Evolutionary conservation across 1,140 invertebrate species (phyloP), one percentile per base, ranked within the genome.

Genomic region (Tetragnatha versicolor): DNA sequence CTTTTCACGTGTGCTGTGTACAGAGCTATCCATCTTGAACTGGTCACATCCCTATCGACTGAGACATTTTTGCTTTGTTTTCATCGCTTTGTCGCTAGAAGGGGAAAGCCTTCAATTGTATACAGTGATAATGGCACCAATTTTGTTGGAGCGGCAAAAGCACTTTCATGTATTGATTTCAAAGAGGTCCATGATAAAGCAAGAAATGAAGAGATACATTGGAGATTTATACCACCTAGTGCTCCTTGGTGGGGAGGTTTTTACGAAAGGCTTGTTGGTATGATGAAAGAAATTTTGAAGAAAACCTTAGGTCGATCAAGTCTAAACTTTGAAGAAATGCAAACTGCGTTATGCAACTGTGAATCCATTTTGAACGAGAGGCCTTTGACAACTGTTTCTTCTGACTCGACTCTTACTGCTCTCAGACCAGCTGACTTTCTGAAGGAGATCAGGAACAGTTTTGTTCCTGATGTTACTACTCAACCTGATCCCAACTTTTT

Each of bases 121-220:
- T 83, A 82, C 45, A 83, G 79, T 27, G 86, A 87, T 65, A 83
- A 83, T 68, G 84, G 84, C 17, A 85, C 84, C 1, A 86, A 86
- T 70, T 87, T 87, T 76, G 45, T 82, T 9, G 85, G 84, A 17
- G 80, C 82, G 0, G 61, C 3, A 2, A 37, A 37, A 5, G 7
- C 17, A 33, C 60, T 14, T 14, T 35, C 29, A 37, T 9, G 17
- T 6, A 14, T 37, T 31, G 12, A 61, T 61, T 61, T 33, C 7
- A 10, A 39, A 35, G 12, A 35, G 2, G n/a, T 63, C 39, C 9
- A 17, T 17, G 17, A n/a, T 17, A 37, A 37, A 39, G 35, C 33
- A 20, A 1, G 0, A 3, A 20, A 14, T 63, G 31, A 68, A 4
- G n/a, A n/a, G 20, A 45, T 68, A 7, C 20, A 49, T 3, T 45